Conservation (phyloP, 2,113 vertebrate species). For the Tragelaphus strepsiceros region DNA sequence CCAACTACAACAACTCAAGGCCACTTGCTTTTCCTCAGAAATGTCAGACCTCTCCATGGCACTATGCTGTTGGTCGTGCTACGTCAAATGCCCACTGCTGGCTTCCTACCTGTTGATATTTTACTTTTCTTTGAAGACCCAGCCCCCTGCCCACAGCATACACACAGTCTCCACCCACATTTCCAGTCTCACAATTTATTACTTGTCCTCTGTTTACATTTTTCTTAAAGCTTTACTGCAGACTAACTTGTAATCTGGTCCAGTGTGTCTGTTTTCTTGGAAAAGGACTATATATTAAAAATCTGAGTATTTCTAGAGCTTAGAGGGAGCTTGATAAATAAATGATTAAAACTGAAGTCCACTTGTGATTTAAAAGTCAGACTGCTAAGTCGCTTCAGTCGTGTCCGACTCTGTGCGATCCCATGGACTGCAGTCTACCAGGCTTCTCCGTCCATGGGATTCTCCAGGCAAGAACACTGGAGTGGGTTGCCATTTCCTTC, state of each 20-base stretch:
- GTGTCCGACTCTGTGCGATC: no score
- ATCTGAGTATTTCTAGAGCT: background rate
- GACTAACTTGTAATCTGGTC: background rate
- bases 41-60: background rate
- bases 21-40: background rate
- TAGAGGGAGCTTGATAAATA: background rate
- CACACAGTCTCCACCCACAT: background rate
- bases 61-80: background rate
- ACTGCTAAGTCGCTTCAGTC: no score
- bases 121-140: background rate
- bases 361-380: constrained; percentile 5
- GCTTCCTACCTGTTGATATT: background rate
- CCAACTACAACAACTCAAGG: background rate
- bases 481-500: no score
- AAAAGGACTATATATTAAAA: background rate
- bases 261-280: background rate
- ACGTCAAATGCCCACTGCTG: background rate
- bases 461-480: no score
- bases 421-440: no score
- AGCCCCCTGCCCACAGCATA: background rate
- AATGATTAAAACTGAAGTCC: constrained; percentile 16
- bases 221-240: background rate
- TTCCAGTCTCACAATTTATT: background rate
- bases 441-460: no score
- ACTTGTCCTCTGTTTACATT: background rate